Conservation (phyloP, 1,140 invertebrate genomes). For the Heliconius nattereri region DNA sequence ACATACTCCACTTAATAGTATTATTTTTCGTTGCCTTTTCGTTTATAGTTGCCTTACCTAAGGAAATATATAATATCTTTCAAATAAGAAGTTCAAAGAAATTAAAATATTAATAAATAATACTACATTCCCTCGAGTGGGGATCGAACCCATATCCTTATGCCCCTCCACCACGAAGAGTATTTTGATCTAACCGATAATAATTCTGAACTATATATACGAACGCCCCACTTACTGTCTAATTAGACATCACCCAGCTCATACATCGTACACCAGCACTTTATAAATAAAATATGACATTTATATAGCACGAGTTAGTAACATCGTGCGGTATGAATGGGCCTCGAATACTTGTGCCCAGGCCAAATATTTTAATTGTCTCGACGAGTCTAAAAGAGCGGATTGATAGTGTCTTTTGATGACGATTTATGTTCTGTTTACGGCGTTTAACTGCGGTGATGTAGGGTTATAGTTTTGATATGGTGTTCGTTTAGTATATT, state of each 20-base stretch:
- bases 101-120: no score
- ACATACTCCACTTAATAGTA: no score
- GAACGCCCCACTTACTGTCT: neutral
- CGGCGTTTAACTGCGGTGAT: slow-evolving; percentile 40
- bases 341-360: slow-evolving; percentile 38
- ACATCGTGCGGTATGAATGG: slow-evolving; percentile 6
- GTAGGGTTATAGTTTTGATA: neutral
- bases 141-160: no score
- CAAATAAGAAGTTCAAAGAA: no score
- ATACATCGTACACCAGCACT: neutral
- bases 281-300: slow-evolving; percentile 16
- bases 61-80: no score
- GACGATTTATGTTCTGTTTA: slow-evolving; percentile 47
- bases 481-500: neutral
- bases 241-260: slow-evolving; percentile 10
- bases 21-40: no score
- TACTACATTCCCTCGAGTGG: no score
- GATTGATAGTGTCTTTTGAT: slow-evolving; percentile 32
- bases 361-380: slow-evolving; percentile 54
- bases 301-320: slow-evolving; percentile 3
- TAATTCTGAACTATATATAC: neutral
- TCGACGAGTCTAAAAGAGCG: slow-evolving; percentile 43
- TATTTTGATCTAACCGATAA: neutral
- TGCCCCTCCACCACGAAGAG: no score
- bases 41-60: no score